Base-by-base conservation (phyloP, 2,888 invertebrate species). In the Stegophylla sp. region DNA sequence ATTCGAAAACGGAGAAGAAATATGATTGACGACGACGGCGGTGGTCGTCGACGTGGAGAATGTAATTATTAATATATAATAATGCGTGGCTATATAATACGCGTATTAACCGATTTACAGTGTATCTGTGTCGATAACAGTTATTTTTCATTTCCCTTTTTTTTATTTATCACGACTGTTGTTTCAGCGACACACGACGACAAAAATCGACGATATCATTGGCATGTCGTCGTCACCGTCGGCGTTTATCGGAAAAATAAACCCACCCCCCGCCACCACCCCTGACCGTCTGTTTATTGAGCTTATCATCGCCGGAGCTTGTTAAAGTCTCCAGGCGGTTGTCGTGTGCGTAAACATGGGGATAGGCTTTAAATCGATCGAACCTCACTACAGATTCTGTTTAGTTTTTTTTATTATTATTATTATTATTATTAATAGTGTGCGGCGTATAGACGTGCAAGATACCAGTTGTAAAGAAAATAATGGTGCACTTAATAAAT, bases 391-490 rank as follows among this genome's bases (percentile, higher is more conserved):
- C 34, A 23, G 20, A 74, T 63, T 63, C 20, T 48, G 48, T 48
- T 28, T 69, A 26, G 45, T 45, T 43, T 26, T n/a, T n/a, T n/a
- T n/a, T n/a, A n/a, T n/a, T n/a, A n/a, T n/a, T n/a, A n/a, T n/a
- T n/a, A n/a, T n/a, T 61, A 20, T 74, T 74, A 28, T 74, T 74
- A 74, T 74, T 74, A 74, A 74, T 74, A 63, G 74, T 63, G 51
- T 51, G 45, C 13, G 43, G 3, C 59, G 69, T 69, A 28, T 51
- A 51, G 41, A 7, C 10, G 23, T 1, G 0, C 9, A 0, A 3
- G 17, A 51, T 51, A 63, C 34, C 34, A 63, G 41, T 23, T 20
- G 34, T 10, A 56, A 56, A 53, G 34, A 63, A 51, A 63, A 63
- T 34, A 63, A 63, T 17, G 26, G 45, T 73, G 17, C 3, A n/a